phyloP scores from a whole-genome alignment of 2,888 invertebrate genomes.

The Sylvicola cinctus region DNA sequence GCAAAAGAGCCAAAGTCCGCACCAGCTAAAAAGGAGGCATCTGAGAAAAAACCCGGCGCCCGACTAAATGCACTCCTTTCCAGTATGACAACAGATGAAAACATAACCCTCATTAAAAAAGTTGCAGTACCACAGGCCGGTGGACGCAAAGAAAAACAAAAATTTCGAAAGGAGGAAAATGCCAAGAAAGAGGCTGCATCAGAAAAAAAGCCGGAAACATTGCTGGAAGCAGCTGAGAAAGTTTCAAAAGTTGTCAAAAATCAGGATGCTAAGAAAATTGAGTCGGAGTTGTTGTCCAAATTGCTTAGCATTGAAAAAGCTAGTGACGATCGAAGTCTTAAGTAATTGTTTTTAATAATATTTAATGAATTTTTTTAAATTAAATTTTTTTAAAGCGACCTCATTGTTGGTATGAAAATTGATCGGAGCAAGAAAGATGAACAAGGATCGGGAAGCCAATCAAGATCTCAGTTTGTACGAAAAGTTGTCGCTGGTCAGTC shows the following conservation, averaged over 20 bases:
- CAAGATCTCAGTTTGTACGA: constrained; percentile 23
- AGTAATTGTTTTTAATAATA: constrained; percentile 6
- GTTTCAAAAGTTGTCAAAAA: constrained; percentile 45
- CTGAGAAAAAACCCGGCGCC: constrained; percentile 4
- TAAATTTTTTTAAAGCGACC: constrained; percentile 31
- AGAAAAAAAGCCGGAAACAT: constrained; percentile 12
- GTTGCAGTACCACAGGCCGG: constrained; percentile 17
- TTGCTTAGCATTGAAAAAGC: background rate
- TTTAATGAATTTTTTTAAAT: background rate
- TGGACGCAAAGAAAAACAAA: constrained; percentile 10
- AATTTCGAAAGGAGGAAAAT: background rate
- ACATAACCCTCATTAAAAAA: constrained; percentile 8
- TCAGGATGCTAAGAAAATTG: constrained; percentile 40
- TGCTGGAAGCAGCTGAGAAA: constrained; percentile 37
- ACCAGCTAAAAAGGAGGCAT: background rate
- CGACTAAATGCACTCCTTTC: constrained; percentile 19
- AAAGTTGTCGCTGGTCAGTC: constrained; percentile 15
- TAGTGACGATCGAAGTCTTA: constrained; percentile 13
- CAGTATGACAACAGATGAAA: constrained; percentile 19
- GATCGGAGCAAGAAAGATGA: constrained; percentile 30
- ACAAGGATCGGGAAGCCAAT: background rate
- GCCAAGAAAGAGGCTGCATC: constrained; percentile 1
- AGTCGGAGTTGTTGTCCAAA: constrained; percentile 37
- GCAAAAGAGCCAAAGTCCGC: background rate
- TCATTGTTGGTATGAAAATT: constrained; percentile 59